phyloP scores from a whole-genome alignment of 2,888 invertebrate species.

The Agrotis ipsilon region DNA sequence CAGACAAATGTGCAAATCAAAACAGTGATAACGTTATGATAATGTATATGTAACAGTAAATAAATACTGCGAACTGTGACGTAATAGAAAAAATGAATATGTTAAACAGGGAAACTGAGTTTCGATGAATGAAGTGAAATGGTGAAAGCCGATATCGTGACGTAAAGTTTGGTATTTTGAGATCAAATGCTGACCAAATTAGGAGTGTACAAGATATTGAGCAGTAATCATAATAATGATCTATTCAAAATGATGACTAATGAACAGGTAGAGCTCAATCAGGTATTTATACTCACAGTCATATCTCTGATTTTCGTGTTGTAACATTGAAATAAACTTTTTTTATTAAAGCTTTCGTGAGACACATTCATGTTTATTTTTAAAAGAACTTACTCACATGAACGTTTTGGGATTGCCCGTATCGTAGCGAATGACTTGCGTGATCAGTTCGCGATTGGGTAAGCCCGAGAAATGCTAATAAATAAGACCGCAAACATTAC shows the following conservation, averaged over 20 bases:
- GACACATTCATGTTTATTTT: slow-evolving; percentile 50
- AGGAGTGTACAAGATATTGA: slow-evolving; percentile 19
- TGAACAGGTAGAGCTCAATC: slow-evolving; percentile 27
- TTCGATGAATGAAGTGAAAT: slow-evolving; percentile 52
- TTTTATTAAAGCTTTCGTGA: slow-evolving; percentile 34
- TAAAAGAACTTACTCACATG: slow-evolving; percentile 41
- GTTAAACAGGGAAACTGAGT: slow-evolving; percentile 48
- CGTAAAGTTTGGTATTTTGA: slow-evolving; percentile 39
- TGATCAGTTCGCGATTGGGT: slow-evolving; percentile 18
- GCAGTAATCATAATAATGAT: slow-evolving; percentile 9
- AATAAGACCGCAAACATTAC: slow-evolving; percentile 29
- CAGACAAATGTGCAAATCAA: slow-evolving; percentile 40
- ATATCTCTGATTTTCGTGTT: slow-evolving; percentile 12
- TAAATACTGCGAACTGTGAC: slow-evolving; percentile 43
- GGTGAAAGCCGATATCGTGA: slow-evolving; percentile 46
- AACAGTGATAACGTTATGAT: slow-evolving; percentile 55
- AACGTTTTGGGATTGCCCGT: slow-evolving; percentile 38
- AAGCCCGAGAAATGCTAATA: slow-evolving; percentile 20
- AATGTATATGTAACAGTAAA: slow-evolving; percentile 44
- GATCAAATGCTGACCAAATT: slow-evolving; percentile 38
- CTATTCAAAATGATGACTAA: slow-evolving; percentile 26
- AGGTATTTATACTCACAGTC: slow-evolving; percentile 23
- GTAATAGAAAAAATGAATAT: slow-evolving; percentile 53
- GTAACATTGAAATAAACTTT: slow-evolving; percentile 36
- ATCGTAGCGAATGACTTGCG: slow-evolving; percentile 15